phyloP scores from a whole-genome alignment of 2,888 invertebrate genomes.

The Monopis laevigella region DNA sequence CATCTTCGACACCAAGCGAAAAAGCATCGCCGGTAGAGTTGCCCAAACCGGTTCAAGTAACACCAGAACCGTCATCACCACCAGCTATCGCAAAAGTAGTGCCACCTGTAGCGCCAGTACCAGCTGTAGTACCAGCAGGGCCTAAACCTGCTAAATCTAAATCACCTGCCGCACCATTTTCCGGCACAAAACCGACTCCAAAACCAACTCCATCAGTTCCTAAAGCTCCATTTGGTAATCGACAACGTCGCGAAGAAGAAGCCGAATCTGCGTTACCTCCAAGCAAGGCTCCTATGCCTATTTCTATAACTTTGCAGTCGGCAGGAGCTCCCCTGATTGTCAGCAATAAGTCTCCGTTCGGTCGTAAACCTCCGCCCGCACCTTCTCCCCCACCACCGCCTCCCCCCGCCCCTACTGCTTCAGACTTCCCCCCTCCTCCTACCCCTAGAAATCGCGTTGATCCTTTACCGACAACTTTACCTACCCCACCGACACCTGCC shows the following conservation, averaged over 20 bases:
- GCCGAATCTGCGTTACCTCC: slow-evolving; percentile 46
- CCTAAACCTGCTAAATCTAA: slow-evolving; percentile 27
- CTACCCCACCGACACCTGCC: slow-evolving; percentile 36
- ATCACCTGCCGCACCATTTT: slow-evolving; percentile 55
- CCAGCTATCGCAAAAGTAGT: slow-evolving; percentile 32
- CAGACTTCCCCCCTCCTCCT: slow-evolving; percentile 60
- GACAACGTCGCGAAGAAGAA: slow-evolving; percentile 52
- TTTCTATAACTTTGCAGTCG: slow-evolving; percentile 55
- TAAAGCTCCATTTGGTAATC: slow-evolving; percentile 54
- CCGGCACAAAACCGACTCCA: slow-evolving; percentile 43
- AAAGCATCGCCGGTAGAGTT: slow-evolving; percentile 28
- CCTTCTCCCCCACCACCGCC: slow-evolving; percentile 37
- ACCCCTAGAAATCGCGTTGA: slow-evolving; percentile 52
- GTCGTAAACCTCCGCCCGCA: slow-evolving; percentile 45
- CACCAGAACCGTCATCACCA: slow-evolving; percentile 42
- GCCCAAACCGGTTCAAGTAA: slow-evolving; percentile 37
- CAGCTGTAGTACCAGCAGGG: slow-evolving; percentile 30
- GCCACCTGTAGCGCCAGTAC: slow-evolving; percentile 15
- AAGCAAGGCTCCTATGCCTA: slow-evolving; percentile 58
- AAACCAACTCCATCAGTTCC: slow-evolving; percentile 51
- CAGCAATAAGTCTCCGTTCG: slow-evolving; percentile 54
- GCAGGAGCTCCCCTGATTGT: slow-evolving; percentile 58
- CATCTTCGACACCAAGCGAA: slow-evolving; percentile 30
- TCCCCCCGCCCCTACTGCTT: slow-evolving; percentile 56
- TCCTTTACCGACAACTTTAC: slow-evolving; percentile 34